A percentile compares a stretch with the other conserved stretches of the same genome.
phyloP scores from a whole-genome alignment of 2,797 vertebrate genomes.

The Poeciliopsis gracilis region DNA sequence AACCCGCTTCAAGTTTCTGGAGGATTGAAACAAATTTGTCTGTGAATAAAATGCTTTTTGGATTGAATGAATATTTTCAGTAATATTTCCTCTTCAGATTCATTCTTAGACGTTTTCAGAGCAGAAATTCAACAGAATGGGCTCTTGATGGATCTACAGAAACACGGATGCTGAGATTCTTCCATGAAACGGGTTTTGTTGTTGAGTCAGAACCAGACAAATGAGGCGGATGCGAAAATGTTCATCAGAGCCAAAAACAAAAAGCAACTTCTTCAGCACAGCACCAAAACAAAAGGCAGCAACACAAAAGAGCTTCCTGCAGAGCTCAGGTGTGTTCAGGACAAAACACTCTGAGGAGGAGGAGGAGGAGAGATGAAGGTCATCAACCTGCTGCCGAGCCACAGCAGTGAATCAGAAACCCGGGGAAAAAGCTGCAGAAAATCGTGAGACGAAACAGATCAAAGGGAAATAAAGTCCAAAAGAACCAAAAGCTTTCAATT shows the following conservation, averaged over 20 bases:
- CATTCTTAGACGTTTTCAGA: background rate
- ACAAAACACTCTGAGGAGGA: background rate
- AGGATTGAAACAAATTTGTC: no score
- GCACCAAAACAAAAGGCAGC: conserved; percentile 26
- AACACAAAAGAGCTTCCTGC: conserved; percentile 27
- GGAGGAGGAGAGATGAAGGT: conserved; percentile 13
- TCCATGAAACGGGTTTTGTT: conserved; percentile 12
- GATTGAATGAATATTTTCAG: no score
- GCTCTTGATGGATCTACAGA: background rate
- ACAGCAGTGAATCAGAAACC: background rate
- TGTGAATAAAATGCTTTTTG: no score
- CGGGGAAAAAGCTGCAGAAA: no score
- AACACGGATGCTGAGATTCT: background rate
- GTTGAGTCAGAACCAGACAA: background rate
- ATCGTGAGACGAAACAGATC: background rate
- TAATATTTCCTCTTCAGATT: background rate
- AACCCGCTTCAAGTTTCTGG: no score
- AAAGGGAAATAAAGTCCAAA: no score
- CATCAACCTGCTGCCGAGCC: background rate
- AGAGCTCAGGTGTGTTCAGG: conserved; percentile 21
- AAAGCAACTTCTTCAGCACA: conserved; percentile 24
- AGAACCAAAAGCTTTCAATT: background rate
- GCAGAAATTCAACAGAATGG: background rate
- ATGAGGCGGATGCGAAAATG: background rate
- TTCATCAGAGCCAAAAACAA: conserved; percentile 29